phyloP scores from a whole-genome alignment of 2,113 vertebrate species.

The Dicrurus megarhynchus region DNA sequence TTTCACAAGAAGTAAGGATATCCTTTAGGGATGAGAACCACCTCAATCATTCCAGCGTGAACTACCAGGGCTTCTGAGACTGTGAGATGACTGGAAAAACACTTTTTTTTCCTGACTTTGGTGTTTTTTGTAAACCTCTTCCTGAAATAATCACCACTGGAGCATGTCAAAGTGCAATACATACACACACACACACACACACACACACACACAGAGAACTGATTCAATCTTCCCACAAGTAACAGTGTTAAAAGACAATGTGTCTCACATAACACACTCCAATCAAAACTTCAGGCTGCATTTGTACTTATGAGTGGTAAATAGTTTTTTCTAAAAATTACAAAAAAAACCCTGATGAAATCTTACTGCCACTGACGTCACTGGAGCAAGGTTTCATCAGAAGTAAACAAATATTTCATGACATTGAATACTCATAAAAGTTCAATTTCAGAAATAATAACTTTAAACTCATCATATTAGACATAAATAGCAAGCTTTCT shows the following conservation, averaged over 20 bases:
- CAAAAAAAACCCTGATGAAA: neutral
- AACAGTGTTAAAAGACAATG: slow-evolving; percentile 55
- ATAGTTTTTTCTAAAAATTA: slow-evolving; percentile 24
- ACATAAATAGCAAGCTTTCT: neutral
- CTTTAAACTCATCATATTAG: neutral
- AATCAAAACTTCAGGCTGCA: slow-evolving; percentile 47
- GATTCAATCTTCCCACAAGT: slow-evolving; percentile 47
- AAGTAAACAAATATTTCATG: neutral
- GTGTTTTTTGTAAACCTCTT: neutral
- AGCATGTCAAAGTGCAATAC: slow-evolving; percentile 27
- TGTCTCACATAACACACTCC: slow-evolving; percentile 31
- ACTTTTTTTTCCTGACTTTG: neutral
- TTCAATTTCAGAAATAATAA: slow-evolving; percentile 25
- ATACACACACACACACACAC: neutral
- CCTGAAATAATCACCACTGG: neutral
- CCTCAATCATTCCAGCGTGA: neutral
- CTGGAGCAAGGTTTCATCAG: slow-evolving; percentile 20
- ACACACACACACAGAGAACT: neutral
- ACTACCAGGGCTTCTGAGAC: neutral
- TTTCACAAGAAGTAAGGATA: neutral
- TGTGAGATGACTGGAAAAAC: neutral
- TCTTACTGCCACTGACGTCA: neutral
- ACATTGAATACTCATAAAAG: neutral
- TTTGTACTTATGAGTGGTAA: slow-evolving; percentile 56
- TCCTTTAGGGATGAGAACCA: neutral